phyloP scores from a whole-genome alignment of 2,797 vertebrate species.

The Xiphorhynchus erythropygius region DNA sequence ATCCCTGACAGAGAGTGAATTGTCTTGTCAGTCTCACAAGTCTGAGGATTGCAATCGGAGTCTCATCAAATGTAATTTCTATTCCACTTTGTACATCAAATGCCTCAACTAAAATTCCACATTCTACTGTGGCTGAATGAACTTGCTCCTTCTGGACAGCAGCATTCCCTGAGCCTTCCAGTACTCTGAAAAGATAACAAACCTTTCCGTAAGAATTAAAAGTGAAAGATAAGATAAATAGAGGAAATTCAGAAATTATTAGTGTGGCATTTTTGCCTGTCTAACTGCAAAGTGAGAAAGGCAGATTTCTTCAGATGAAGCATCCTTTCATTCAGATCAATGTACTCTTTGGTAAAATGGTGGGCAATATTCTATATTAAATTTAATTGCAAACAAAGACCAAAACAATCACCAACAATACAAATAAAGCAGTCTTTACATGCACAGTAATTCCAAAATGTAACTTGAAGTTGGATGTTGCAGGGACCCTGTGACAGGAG shows the following conservation, averaged over 20 bases:
- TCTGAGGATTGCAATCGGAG: not conserved
- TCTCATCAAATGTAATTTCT: not conserved
- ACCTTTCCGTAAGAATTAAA: not conserved
- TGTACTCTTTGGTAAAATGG: not conserved
- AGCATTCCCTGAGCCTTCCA: not conserved
- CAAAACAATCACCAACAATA: not conserved
- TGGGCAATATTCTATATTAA: not conserved
- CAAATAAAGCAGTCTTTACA: not conserved
- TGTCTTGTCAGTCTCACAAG: not conserved
- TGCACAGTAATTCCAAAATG: not conserved
- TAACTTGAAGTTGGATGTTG: not conserved
- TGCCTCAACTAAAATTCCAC: not conserved
- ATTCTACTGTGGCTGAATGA: not conserved
- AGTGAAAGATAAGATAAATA: not conserved
- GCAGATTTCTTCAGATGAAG: not conserved
- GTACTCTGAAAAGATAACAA: not conserved
- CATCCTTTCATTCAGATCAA: not conserved
- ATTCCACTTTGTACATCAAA: not conserved
- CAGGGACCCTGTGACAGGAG: fast-evolving
- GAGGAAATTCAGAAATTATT: not conserved
- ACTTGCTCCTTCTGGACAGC: not conserved
- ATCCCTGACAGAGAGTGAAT: not conserved
- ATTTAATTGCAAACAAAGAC: not conserved
- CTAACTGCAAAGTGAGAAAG: not conserved
- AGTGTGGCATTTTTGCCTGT: not conserved